A percentile compares a stretch with the other conserved stretches of the same genome.
Conservation (phyloP, 2,113 vertebrate species). For the Percopsis transmontana region DNA sequence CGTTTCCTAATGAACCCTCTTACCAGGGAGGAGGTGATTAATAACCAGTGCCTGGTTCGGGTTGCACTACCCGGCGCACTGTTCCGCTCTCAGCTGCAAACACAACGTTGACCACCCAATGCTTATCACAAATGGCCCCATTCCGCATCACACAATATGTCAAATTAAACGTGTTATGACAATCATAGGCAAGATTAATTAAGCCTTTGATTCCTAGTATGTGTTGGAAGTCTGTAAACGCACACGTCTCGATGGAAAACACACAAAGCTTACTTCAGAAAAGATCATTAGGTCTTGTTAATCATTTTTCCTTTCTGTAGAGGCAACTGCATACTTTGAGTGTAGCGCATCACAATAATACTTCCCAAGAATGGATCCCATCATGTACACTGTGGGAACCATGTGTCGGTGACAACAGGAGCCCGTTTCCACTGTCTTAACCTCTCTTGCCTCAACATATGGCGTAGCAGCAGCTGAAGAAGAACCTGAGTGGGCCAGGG, state of each 20-base stretch:
- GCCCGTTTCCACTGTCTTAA: conserved; percentile 29
- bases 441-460: conserved; percentile 64
- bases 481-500: conserved; percentile 42
- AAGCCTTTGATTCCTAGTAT: conserved; percentile 52
- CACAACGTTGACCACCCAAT: background rate
- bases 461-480: conserved; percentile 47
- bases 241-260: conserved; percentile 46
- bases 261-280: conserved; percentile 54
- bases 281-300: conserved; percentile 64
- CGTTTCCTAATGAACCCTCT: conserved; percentile 74
- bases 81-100: no score
- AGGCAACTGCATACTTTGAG: conserved; percentile 41
- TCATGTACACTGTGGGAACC: conserved; percentile 49
- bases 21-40: conserved; percentile 71
- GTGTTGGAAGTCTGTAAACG: conserved; percentile 48
- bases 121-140: conserved; percentile 7
- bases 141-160: conserved; percentile 30
- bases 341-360: conserved; percentile 14
- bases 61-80: conserved; percentile 57
- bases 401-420: conserved; percentile 59
- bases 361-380: conserved; percentile 41
- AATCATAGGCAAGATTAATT: conserved; percentile 30
- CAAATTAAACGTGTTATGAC: background rate
- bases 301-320: conserved; percentile 48
- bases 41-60: conserved; percentile 51